Evolutionary conservation across 1,140 invertebrate species (phyloP).

Genomic region (Euglossa dilemma): DNA sequence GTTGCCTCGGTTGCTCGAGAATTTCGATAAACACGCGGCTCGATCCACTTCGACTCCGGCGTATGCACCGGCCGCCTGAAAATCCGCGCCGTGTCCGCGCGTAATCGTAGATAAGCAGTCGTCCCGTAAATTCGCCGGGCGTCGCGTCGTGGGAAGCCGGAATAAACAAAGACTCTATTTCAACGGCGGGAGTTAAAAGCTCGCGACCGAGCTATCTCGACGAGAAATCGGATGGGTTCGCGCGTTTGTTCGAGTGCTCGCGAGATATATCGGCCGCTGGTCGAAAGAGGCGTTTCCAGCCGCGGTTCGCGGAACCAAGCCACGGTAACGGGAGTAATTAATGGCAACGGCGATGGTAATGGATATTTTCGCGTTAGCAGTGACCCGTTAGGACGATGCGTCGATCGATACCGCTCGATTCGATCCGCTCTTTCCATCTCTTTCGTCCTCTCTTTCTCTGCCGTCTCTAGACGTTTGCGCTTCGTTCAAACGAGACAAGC

Average conservation of each 20-base stretch:
- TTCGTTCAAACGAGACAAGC: neutral
- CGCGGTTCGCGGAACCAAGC: neutral
- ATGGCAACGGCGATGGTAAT: neutral
- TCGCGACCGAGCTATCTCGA: neutral
- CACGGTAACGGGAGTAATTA: neutral
- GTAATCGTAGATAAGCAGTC: conserved; percentile 37
- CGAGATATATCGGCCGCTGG: neutral
- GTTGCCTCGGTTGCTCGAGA: neutral
- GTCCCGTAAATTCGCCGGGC: conserved; percentile 14
- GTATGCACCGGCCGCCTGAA: neutral
- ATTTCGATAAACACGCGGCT: conserved; percentile 62
- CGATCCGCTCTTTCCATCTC: no score
- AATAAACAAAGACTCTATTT: conserved; percentile 25
- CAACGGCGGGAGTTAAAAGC: conserved; percentile 11
- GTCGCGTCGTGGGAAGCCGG: conserved; percentile 22
- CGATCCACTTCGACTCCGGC: conserved; percentile 28
- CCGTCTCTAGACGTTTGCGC: neutral
- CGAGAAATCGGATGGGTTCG: neutral
- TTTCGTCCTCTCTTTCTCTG: no score
- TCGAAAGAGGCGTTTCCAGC: neutral
- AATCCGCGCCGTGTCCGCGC: conserved; percentile 12
- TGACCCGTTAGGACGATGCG: neutral
- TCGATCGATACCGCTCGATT: neutral
- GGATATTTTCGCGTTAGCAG: neutral
- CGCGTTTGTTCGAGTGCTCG: neutral